A percentile compares a stretch with the other conserved stretches of the same genome.
Conservation (phyloP, 2,797 vertebrate genomes). For the Aldrovandia affinis region DNA sequence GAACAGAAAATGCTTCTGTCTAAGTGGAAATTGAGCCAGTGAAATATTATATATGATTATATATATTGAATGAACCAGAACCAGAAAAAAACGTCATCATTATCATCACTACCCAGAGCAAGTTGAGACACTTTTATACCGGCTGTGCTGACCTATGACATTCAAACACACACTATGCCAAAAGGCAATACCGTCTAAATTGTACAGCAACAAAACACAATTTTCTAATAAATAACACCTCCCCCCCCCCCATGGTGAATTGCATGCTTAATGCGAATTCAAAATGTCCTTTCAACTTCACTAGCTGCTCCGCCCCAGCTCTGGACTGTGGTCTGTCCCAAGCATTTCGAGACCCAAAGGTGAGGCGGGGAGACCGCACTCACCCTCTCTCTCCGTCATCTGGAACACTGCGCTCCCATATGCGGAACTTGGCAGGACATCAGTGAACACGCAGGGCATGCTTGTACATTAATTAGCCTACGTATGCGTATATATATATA, state of each 20-base stretch:
- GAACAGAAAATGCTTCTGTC: slow-evolving; percentile 5
- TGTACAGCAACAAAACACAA: too few species aligned
- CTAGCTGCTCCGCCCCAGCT: not conserved
- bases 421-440: slow-evolving; percentile 58
- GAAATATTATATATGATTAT: slow-evolving; percentile 8
- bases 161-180: too few species aligned
- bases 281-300: slow-evolving; percentile 33
- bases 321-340: slow-evolving; percentile 44
- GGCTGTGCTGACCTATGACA: too few species aligned
- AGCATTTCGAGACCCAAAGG: slow-evolving; percentile 52
- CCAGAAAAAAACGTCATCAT: too few species aligned
- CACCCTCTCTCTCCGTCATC: slow-evolving; percentile 51
- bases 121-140: too few species aligned
- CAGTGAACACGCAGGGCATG: slow-evolving; percentile 53
- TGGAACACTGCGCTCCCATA: slow-evolving; percentile 58
- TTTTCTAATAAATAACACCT: too few species aligned
- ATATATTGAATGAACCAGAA: not conserved
- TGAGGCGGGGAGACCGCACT: slow-evolving; percentile 42
- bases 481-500: slow-evolving; percentile 22
- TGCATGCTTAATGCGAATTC: too few species aligned
- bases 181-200: too few species aligned
- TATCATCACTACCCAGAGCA: too few species aligned
- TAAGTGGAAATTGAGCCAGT: slow-evolving; percentile 1
- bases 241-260: too few species aligned
- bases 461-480: slow-evolving; percentile 61